These are phyloP conservation scores for Sarcophilus harrisii DNA, from an alignment of 2,797 vertebrate genomes.

Conservation along the genomic window DNA sequence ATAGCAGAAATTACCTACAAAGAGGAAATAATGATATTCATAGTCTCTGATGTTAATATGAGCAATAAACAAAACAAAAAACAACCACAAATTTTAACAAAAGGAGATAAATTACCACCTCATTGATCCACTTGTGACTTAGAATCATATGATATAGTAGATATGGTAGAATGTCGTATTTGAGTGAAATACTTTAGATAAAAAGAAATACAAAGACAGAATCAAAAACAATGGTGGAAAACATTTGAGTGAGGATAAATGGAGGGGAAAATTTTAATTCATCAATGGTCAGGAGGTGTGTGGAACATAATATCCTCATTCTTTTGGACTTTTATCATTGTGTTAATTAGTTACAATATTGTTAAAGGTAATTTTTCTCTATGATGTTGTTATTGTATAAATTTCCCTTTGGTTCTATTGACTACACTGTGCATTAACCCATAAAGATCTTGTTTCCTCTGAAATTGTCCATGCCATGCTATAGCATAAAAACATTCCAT, in stretches of 20 bases:
- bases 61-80: background rate
- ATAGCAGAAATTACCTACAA: background rate
- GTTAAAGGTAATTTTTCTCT: background rate
- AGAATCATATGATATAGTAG: background rate
- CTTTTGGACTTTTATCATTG: background rate
- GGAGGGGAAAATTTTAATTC: background rate
- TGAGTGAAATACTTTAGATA: background rate
- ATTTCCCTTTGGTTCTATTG: background rate
- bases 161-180: background rate
- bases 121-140: background rate
- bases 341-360: background rate
- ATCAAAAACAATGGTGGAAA: background rate
- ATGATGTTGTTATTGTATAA: background rate
- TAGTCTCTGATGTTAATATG: background rate
- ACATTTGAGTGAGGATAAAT: background rate
- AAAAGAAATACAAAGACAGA: background rate
- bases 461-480: background rate
- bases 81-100: background rate
- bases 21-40: background rate
- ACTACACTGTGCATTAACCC: background rate
- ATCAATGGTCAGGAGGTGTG: background rate
- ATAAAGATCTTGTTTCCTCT: background rate
- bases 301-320: background rate
- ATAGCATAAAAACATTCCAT: background rate
- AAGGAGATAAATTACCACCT: background rate